phyloP scores from a whole-genome alignment of 2,113 vertebrate species.

The Rana temporaria region DNA sequence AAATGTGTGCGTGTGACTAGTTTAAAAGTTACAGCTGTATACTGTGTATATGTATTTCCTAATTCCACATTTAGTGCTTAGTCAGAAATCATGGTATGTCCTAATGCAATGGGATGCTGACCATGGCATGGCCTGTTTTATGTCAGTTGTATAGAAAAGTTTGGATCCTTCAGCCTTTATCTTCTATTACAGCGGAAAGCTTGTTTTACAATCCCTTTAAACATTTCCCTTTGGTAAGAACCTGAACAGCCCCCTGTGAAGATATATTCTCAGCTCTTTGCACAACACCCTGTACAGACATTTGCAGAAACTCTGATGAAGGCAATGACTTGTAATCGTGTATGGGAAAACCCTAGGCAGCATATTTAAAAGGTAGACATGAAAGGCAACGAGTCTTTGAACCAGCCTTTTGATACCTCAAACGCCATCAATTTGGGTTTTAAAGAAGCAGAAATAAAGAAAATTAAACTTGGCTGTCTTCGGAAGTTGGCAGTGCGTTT shows the following conservation, averaged over 20 bases:
- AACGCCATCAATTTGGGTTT: background rate
- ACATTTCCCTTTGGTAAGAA: background rate
- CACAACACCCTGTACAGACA: background rate
- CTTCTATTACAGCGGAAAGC: background rate
- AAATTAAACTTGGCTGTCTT: background rate
- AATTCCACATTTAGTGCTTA: too few species aligned
- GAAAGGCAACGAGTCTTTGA: background rate
- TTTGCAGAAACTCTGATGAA: background rate
- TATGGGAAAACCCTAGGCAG: conserved; percentile 9
- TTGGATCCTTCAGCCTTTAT: background rate
- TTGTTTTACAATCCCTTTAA: background rate
- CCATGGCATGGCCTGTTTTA: background rate
- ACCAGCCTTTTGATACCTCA: background rate
- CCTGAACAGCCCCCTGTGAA: background rate
- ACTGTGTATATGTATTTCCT: too few species aligned
- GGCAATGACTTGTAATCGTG: conserved; percentile 1
- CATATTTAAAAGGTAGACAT: conserved; percentile 11
- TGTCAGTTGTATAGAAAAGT: background rate
- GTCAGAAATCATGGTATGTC: too few species aligned
- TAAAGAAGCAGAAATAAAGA: background rate
- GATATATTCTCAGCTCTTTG: background rate
- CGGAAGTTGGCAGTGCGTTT: background rate
- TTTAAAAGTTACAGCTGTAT: too few species aligned
- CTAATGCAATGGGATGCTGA: too few species aligned
- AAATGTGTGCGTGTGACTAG: too few species aligned